Evolutionary conservation across 2,113 vertebrate species (phyloP).

Genomic region (Sisor rabdophorus): DNA sequence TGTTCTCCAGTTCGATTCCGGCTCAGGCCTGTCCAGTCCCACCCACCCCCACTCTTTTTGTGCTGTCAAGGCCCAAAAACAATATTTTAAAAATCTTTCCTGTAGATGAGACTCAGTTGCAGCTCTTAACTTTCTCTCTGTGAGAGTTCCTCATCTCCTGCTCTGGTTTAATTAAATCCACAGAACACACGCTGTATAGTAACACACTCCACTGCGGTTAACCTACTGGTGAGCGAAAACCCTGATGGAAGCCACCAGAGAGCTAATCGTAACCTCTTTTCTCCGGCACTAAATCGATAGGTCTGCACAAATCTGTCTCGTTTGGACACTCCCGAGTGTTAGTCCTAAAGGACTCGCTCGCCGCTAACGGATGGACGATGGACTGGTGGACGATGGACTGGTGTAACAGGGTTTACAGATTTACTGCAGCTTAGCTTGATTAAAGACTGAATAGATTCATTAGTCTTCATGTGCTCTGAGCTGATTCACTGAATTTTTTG

Average conservation of each 20-base stretch:
- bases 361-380: background rate
- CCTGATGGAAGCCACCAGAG: conserved; percentile 10
- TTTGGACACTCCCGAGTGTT: background rate
- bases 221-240: background rate
- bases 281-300: conserved; percentile 15
- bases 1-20: too few species aligned
- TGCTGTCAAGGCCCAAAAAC: too few species aligned
- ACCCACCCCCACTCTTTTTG: too few species aligned
- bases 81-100: too few species aligned
- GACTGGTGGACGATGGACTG: too few species aligned
- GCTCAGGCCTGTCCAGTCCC: too few species aligned
- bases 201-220: background rate
- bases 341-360: background rate
- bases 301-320: background rate
- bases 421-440: conserved; percentile 6
- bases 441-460: background rate
- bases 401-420: conserved; percentile 29
- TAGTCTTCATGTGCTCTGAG: background rate
- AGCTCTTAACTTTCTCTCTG: background rate
- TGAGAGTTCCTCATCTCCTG: background rate
- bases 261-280: background rate
- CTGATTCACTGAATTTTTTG: too few species aligned
- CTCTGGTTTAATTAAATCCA: background rate
- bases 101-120: background rate
- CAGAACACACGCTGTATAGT: conserved; percentile 8